Base-by-base conservation (phyloP, 64 coral and sea anemone genomes). In the Trachythela sp. region DNA sequence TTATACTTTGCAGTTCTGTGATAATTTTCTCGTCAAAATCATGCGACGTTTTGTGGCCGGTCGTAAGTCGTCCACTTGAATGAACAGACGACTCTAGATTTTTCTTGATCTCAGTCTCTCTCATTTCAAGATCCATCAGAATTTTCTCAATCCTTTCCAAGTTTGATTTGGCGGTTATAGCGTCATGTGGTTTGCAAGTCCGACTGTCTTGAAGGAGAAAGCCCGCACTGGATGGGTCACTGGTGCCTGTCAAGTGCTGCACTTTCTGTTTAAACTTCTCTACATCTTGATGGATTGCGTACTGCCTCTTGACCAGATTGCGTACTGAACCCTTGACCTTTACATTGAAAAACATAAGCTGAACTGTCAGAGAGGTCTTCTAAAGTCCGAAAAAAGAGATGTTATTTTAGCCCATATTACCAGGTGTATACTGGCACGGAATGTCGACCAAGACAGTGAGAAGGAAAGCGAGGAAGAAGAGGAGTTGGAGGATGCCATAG, bases 71-170 rank as follows among this genome's bases (percentile, higher is more conserved):
- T 87, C 85, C 48, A 87, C 85, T 87, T 54, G 85, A 49, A 49
- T 64, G 85, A 87, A 87, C 52, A 54, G 85, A n/a, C 32, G 85
- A 87, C 33, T 87, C 85, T 0, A 87, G 56, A 87, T 87, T 87
- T 54, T 54, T 49, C 56, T 87, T 87, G 45, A 87, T 43, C 85
- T 87, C 85, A 87, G 51, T 49, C 56, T 87, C 22, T 30, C 85
- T 87, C 30, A 43, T 87, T 87, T 87, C 36, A 56, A 7, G 10
- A n/a, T 64, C 85, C 36, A 54, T 60, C 49, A 56, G 29, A 54
- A 87, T 5, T 43, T 87, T 87, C 45, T 87, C 85, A 87, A 87
- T 87, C 85, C 85, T 87, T 40, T 86, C 85, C 85, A 86, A 48
- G 85, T 87, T 87, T 87, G 39, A 87, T 49, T 87, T 87, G 48